Conservation (phyloP, 2,797 vertebrate species). For the Rhinella marina region DNA sequence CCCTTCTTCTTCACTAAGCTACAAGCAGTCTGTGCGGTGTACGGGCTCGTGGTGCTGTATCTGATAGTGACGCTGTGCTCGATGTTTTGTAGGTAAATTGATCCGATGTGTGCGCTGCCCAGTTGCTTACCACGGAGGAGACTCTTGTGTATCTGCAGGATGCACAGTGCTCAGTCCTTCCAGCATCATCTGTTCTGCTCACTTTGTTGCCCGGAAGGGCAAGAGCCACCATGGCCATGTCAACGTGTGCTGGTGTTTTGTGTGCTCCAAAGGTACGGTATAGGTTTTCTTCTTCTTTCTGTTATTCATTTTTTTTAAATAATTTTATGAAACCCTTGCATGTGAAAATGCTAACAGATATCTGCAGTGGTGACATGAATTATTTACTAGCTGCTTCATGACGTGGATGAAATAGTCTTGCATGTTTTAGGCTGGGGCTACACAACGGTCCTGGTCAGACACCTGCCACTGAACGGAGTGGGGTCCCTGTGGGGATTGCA, state of each 20-base stretch:
- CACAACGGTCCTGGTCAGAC: too few relatives aligned
- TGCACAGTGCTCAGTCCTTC: slow-evolving; percentile 86
- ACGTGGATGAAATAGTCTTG: too few relatives aligned
- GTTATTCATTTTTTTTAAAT: background rate
- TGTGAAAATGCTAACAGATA: too few relatives aligned
- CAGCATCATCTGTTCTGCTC: slow-evolving; percentile 89
- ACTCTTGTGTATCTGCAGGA: slow-evolving; percentile 89
- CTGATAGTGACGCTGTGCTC: slow-evolving; percentile 10
- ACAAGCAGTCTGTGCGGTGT: background rate
- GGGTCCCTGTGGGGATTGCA: too few relatives aligned
- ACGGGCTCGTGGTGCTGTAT: background rate
- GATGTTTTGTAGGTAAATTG: slow-evolving; percentile 81
- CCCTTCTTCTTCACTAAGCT: background rate
- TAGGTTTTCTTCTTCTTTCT: background rate
- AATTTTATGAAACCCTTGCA: too few relatives aligned
- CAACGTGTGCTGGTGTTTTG: slow-evolving; percentile 99
- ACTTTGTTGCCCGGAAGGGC: slow-evolving; percentile 91
- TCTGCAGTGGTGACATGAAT: too few relatives aligned
- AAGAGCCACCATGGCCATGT: slow-evolving; percentile 94
- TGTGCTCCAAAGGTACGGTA: slow-evolving; percentile 93
- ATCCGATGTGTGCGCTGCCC: slow-evolving; percentile 95
- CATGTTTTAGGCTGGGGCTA: too few relatives aligned
- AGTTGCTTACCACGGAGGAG: slow-evolving; percentile 90
- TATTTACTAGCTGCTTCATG: too few relatives aligned
- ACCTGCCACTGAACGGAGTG: too few relatives aligned